Conservation (phyloP, 2,797 vertebrate genomes). For the Sphenodon punctatus region DNA sequence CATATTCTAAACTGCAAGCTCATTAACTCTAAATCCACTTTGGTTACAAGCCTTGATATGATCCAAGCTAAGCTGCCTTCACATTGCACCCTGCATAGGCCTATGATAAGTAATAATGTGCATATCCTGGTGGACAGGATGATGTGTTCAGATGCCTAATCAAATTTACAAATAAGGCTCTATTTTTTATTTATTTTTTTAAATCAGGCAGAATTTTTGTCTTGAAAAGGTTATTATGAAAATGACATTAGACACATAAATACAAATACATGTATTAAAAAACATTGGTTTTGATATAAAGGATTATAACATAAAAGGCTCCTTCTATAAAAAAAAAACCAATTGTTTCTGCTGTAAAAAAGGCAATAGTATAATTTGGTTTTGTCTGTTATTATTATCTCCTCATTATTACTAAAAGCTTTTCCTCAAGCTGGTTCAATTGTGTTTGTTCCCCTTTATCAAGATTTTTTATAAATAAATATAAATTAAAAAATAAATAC, state of each 20-base stretch:
- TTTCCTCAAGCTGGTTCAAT: constrained; percentile 42
- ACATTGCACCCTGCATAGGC: constrained; percentile 23
- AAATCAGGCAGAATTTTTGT: constrained; percentile 48
- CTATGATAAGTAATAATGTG: constrained; percentile 53
- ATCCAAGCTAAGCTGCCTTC: constrained; percentile 56
- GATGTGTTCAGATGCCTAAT: constrained; percentile 58
- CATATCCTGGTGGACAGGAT: constrained; percentile 37
- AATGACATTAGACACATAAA: constrained; percentile 60
- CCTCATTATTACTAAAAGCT: constrained; percentile 39
- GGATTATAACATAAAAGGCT: constrained; percentile 23
- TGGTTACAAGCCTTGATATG: constrained; percentile 55
- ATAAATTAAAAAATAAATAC: too few species aligned
- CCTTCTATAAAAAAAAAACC: neutral
- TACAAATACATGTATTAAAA: constrained; percentile 50
- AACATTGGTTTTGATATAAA: constrained; percentile 37
- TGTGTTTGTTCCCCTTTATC: too few species aligned
- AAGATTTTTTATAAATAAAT: too few species aligned
- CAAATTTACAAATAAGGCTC: constrained; percentile 54
- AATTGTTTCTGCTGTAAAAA: constrained; percentile 19
- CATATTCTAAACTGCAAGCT: constrained; percentile 58
- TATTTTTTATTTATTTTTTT: constrained; percentile 36
- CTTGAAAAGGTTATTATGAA: constrained; percentile 57
- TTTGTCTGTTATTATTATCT: constrained; percentile 11
- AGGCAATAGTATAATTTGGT: neutral
- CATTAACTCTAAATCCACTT: constrained; percentile 68